Conservation (phyloP, 2,888 invertebrate genomes). For the Dolichopus griseipennis region DNA sequence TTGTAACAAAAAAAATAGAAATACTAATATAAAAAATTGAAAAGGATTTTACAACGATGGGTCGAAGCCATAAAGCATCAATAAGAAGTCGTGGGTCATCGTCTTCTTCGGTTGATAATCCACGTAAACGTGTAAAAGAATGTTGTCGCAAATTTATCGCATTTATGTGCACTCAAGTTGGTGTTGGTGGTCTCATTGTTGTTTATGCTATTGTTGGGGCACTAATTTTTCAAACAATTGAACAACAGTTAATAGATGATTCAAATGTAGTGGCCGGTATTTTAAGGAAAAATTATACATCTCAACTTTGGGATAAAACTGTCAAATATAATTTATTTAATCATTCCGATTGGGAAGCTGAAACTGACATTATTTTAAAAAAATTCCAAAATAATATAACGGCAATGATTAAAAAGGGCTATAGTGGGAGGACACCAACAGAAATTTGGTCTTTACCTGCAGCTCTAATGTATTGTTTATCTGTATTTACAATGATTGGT, state of each 20-base stretch:
- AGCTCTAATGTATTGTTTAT: conserved; percentile 78
- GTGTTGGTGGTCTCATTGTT: conserved; percentile 79
- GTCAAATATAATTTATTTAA: conserved; percentile 61
- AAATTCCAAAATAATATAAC: conserved; percentile 63
- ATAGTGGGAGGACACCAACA: conserved; percentile 57
- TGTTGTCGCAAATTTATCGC: conserved; percentile 78
- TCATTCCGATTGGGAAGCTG: conserved; percentile 52
- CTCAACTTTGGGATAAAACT: conserved; percentile 60
- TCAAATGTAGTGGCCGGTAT: conserved; percentile 47
- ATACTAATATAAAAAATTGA: background rate
- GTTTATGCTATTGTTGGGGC: conserved; percentile 82
- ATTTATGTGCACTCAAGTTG: conserved; percentile 88
- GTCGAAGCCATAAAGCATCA: conserved; percentile 46
- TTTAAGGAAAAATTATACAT: conserved; percentile 51
- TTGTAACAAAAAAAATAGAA: background rate
- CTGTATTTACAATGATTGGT: conserved; percentile 86
- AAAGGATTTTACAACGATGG: background rate
- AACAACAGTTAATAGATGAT: conserved; percentile 51
- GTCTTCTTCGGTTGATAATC: conserved; percentile 56
- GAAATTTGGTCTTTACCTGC: conserved; percentile 82
- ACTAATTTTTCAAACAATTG: conserved; percentile 69
- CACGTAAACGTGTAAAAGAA: conserved; percentile 71
- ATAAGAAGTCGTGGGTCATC: conserved; percentile 53
- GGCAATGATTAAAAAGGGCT: conserved; percentile 56
- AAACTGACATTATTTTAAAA: conserved; percentile 53